These are phyloP conservation scores for Bhutanitis thaidina DNA, from an alignment of 2,888 invertebrate genomes.

Conservation along the genomic window DNA sequence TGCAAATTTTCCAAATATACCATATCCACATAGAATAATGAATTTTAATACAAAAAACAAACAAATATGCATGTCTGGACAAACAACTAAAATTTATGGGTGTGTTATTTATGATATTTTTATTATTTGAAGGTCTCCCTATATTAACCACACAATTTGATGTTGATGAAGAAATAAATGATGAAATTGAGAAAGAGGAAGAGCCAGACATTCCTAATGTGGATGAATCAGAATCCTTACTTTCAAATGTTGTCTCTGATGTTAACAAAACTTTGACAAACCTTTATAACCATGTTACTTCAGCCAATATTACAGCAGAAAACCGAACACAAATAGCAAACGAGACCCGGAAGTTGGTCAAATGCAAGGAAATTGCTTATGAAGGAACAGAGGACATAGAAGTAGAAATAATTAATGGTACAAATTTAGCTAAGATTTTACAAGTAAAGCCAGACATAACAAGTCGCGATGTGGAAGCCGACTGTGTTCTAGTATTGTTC, in stretches of 20 bases:
- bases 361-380: constrained; percentile 61
- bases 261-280: constrained; percentile 69
- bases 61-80: too few relatives aligned
- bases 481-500: constrained; percentile 91
- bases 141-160: constrained; percentile 50
- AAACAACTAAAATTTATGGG: too few relatives aligned
- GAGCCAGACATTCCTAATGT: constrained; percentile 61
- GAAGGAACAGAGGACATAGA: constrained; percentile 55
- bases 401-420: constrained; percentile 86
- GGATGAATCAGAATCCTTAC: constrained; percentile 66
- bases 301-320: constrained; percentile 60
- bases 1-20: too few relatives aligned
- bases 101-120: not conserved
- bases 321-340: constrained; percentile 55
- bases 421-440: constrained; percentile 83
- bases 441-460: constrained; percentile 83
- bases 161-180: constrained; percentile 50
- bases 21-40: too few relatives aligned
- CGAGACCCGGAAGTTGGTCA: constrained; percentile 66
- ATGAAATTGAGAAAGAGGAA: constrained; percentile 36
- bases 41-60: too few relatives aligned
- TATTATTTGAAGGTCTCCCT: constrained; percentile 37
- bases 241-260: constrained; percentile 67
- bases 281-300: constrained; percentile 66
- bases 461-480: constrained; percentile 81